Conservation (phyloP, 1,140 invertebrate species). For the Trachymyrmex septentrionalis region DNA sequence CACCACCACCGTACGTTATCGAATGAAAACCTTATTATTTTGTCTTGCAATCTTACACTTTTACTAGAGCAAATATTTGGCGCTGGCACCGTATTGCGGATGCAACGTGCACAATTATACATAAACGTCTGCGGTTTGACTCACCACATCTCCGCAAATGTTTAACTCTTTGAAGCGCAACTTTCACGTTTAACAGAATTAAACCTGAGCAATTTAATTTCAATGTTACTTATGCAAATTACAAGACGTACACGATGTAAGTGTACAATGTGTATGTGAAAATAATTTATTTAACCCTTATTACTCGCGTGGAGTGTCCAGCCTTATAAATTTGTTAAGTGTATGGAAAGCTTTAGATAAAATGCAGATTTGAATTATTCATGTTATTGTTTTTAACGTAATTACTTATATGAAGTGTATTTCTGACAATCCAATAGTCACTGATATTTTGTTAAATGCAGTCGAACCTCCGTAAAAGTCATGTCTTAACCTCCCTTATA, state of each 20-base stretch:
- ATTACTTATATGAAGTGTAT: no score
- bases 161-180: not conserved
- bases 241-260: not conserved
- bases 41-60: slow-evolving; percentile 31
- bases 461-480: no score
- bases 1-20: not conserved
- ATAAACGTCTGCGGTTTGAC: not conserved
- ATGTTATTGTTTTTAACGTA: no score
- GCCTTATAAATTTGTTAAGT: no score
- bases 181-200: not conserved
- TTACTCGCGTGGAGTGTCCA: no score
- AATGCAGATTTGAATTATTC: no score
- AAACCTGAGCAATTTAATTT: not conserved
- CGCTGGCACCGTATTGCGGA: not conserved
- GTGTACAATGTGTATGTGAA: not conserved
- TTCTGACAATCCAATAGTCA: no score
- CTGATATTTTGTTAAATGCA: no score
- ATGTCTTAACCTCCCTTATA: no score
- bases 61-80: slow-evolving; percentile 24
- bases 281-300: not conserved
- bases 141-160: not conserved
- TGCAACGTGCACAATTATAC: not conserved
- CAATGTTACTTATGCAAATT: not conserved
- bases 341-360: no score
- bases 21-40: slow-evolving; percentile 11